Base-by-base conservation (phyloP, 2,888 invertebrate genomes). In the Chirona hameri region DNA sequence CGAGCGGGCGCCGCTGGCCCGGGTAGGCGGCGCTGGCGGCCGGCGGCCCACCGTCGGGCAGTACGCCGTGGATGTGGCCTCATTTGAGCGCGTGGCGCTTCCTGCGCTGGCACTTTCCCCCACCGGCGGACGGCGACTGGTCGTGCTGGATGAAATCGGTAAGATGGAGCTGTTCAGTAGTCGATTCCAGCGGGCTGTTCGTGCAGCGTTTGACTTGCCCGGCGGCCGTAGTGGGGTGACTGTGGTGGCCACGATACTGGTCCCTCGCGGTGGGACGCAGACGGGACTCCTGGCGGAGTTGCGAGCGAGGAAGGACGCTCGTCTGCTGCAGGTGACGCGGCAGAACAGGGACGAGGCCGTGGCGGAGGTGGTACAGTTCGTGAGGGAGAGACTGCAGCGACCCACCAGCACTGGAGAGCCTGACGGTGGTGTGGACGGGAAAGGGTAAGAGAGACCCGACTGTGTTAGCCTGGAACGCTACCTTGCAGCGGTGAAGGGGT, bases 131-230 rank as follows among this genome's bases (percentile, higher is more conserved):
- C 57, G n/a, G 7, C 7, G 52, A 12, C 57, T 82, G 55, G 39
- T 82, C 24, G 79, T 82, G 27, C n/a, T 82, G 5, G 82, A 82
- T 29, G 82, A 82, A 79, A 39, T 82, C 7, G 82, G 82, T 15
- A 82, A 82, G 29, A 82, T 82, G 82, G 82, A 82, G 79, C 82
- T 82, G 57, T 18, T 82, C 29, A 82, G 82, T 57, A 29, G 55
- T 4, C 27, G 46, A 0, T 82, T 82, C 79, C 52, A 65, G 55
- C 76, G 82, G 27, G 55, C 72, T 4, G 79, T 82, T 4, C 48
- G 79, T 15, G 48, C 52, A 15, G 76, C 79, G 82, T 24, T 82
- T n/a, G 52, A 4, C 69, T 4, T 10, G 48, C 9, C 48, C 60
- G 60, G 24, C 10, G 69, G 10, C 14, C n/a, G n/a, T n/a, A n/a